phyloP scores from a whole-genome alignment of 2,888 invertebrate species.

The Odontomyia ornata region DNA sequence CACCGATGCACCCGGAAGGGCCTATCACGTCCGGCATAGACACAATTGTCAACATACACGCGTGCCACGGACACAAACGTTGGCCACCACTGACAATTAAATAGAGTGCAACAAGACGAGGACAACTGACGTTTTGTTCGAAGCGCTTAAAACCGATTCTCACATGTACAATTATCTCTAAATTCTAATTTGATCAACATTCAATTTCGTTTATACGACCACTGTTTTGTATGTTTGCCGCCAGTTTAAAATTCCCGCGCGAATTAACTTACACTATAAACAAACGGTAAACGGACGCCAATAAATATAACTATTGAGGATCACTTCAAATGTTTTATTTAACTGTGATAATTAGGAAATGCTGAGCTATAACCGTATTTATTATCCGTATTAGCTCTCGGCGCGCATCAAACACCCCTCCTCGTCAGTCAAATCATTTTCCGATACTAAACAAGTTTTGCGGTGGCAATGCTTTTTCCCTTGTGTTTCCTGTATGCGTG shows the following conservation, averaged over 20 bases:
- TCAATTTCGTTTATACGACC: not conserved
- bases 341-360: not conserved
- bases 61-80: constrained; percentile 4
- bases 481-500: not conserved
- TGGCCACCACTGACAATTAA: constrained; percentile 17
- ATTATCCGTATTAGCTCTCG: not conserved
- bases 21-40: not conserved
- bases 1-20: not conserved
- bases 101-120: not conserved
- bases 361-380: not conserved
- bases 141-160: not conserved
- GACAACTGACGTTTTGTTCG: constrained; percentile 15
- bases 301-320: not conserved
- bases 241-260: constrained; percentile 7
- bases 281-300: not conserved
- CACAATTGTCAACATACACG: constrained; percentile 4
- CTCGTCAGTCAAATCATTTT: constrained; percentile 18
- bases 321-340: not conserved
- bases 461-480: constrained; percentile 25
- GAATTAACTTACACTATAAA: not conserved
- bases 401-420: constrained; percentile 19
- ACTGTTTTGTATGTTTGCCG: too few species aligned
- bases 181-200: not conserved
- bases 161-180: not conserved
- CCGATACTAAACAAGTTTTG: constrained; percentile 40